Conservation (phyloP, 92 coral and sea anemone species). For the Porites cylindrica region DNA sequence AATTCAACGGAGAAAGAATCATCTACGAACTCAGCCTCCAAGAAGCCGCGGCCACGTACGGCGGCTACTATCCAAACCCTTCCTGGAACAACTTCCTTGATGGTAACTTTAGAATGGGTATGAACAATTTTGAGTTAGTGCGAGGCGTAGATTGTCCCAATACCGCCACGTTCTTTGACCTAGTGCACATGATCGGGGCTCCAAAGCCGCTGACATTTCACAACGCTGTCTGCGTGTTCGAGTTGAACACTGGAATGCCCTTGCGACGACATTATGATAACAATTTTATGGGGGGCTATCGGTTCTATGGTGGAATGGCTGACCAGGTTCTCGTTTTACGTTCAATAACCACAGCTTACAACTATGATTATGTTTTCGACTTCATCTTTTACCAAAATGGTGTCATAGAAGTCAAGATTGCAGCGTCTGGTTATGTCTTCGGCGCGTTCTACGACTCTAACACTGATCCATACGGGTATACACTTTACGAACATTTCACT, state of each 20-base stretch:
- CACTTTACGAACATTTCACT: conserved; percentile 54
- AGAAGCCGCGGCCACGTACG: conserved; percentile 71
- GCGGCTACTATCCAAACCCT: conserved; percentile 71
- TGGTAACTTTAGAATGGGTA: conserved; percentile 67
- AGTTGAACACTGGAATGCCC: conserved; percentile 80
- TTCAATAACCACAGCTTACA: conserved; percentile 74
- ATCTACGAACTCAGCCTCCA: conserved; percentile 81
- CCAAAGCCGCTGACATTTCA: conserved; percentile 52
- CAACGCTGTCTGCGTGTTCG: conserved; percentile 78
- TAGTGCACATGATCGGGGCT: conserved; percentile 55
- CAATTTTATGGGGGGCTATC: conserved; percentile 73
- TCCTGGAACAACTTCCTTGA: conserved; percentile 67
- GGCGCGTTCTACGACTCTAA: conserved; percentile 65
- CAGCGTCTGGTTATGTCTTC: conserved; percentile 80
- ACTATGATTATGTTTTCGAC: conserved; percentile 85
- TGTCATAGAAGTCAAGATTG: conserved; percentile 70
- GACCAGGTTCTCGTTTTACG: conserved; percentile 74
- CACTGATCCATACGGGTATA: conserved; percentile 61
- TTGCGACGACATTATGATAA: conserved; percentile 80
- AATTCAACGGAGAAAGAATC: conserved; percentile 73
- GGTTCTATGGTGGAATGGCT: conserved; percentile 83
- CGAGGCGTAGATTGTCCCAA: conserved; percentile 66
- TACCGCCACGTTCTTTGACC: conserved; percentile 74
- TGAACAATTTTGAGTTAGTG: conserved; percentile 68
- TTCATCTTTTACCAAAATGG: conserved; percentile 83